phyloP scores from a whole-genome alignment of 2,888 invertebrate species.

The Pseudococcus longispinus region DNA sequence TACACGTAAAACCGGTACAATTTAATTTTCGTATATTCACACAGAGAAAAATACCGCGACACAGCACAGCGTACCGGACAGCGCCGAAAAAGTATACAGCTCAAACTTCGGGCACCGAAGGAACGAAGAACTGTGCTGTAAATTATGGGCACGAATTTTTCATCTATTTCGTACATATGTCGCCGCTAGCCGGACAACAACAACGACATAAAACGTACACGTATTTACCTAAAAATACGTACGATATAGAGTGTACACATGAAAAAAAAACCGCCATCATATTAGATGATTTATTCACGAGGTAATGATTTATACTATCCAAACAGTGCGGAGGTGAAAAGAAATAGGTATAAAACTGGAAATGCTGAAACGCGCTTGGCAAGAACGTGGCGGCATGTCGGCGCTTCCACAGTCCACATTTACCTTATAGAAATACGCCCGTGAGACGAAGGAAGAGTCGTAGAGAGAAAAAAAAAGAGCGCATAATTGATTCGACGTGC shows the following conservation, averaged over 20 bases:
- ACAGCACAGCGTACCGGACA: background rate
- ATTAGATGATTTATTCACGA: constrained; percentile 27
- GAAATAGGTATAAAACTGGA: constrained; percentile 16
- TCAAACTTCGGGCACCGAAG: too few species aligned
- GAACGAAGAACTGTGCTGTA: too few species aligned
- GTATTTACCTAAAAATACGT: constrained; percentile 33
- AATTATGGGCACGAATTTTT: constrained; percentile 41
- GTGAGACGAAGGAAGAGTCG: background rate
- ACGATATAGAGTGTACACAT: background rate
- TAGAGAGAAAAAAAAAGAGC: background rate
- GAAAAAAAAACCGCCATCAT: constrained; percentile 12
- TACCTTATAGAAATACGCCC: background rate
- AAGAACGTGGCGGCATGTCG: constrained; percentile 33
- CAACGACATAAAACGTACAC: background rate
- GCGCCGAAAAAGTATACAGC: too few species aligned
- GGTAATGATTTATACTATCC: constrained; percentile 13
- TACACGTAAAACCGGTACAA: background rate
- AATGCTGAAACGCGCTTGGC: constrained; percentile 23
- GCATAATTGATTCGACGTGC: constrained; percentile 35
- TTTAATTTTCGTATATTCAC: background rate
- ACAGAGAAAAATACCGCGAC: background rate
- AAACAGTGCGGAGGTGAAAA: background rate
- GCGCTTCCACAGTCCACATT: constrained; percentile 8
- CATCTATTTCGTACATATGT: constrained; percentile 32
- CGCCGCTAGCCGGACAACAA: background rate